Evolutionary conservation across 35 echinoderm and acorn worm genomes (phyloP).

Genomic region (Lytechinus variegatus): DNA sequence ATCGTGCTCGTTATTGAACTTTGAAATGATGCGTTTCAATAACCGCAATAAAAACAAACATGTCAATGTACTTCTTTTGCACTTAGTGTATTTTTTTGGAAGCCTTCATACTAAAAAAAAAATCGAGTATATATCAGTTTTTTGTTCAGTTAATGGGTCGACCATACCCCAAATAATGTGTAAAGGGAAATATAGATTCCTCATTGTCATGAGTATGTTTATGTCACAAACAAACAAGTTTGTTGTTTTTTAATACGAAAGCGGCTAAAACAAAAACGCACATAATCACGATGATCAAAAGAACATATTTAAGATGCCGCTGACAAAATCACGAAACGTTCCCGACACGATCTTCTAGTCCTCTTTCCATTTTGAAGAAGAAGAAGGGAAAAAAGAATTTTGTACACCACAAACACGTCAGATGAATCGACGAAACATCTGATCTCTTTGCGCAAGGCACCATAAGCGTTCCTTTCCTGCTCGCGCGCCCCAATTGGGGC

Average conservation of each 20-base stretch:
- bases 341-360: background rate
- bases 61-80: background rate
- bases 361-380: background rate
- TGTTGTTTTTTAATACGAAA: background rate
- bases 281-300: background rate
- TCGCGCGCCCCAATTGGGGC: background rate
- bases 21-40: background rate
- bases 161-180: background rate
- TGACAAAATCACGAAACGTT: background rate
- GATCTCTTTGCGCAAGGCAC: background rate
- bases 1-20: no score
- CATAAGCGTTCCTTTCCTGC: background rate
- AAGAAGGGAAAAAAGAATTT: background rate
- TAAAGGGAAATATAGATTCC: background rate
- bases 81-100: background rate
- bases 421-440: constrained; percentile 11
- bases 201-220: background rate
- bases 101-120: background rate
- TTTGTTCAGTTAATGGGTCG: background rate
- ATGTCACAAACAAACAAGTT: constrained; percentile 27
- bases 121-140: background rate
- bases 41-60: background rate
- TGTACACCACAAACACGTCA: background rate
- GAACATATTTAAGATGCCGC: background rate
- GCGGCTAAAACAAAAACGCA: background rate